Conservation (phyloP, 2,797 vertebrate genomes). For the Poeciliopsis turneri region DNA sequence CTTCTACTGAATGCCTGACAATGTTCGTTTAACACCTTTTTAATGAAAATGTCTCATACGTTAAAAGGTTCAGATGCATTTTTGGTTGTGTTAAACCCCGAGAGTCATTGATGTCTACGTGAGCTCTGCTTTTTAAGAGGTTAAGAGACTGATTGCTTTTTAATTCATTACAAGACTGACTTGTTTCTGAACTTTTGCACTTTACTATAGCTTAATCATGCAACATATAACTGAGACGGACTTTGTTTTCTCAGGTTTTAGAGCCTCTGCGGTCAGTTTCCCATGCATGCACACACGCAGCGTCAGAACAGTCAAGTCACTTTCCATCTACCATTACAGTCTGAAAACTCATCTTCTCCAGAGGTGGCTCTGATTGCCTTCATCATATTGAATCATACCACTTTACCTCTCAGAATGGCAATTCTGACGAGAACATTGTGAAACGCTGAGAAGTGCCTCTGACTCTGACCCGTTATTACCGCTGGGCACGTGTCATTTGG, state of each 20-base stretch:
- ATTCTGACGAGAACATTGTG: constrained; percentile 19
- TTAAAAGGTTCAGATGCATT: not conserved
- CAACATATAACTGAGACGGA: not conserved
- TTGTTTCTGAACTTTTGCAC: not conserved
- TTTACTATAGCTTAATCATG: not conserved
- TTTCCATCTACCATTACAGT: constrained; percentile 23
- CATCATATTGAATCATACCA: constrained; percentile 32
- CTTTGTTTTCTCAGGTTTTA: not conserved
- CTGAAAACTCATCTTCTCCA: constrained; percentile 41
- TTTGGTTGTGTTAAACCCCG: not conserved
- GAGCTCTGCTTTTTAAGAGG: not conserved
- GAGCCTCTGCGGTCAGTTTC: not conserved
- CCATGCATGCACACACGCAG: not conserved
- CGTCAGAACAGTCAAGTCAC: constrained; percentile 12
- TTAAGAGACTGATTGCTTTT: not conserved
- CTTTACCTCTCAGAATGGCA: constrained; percentile 2
- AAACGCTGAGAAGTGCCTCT: constrained; percentile 20
- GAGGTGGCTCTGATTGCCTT: constrained; percentile 17
- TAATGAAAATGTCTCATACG: not conserved
- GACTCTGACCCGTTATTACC: constrained; percentile 13
- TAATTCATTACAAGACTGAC: not conserved
- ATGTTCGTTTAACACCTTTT: not conserved
- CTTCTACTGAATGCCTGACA: not conserved
- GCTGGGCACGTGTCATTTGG: constrained; percentile 2
- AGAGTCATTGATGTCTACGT: not conserved